Base-by-base conservation (phyloP, 2,113 vertebrate genomes). In the Isurus oxyrinchus region DNA sequence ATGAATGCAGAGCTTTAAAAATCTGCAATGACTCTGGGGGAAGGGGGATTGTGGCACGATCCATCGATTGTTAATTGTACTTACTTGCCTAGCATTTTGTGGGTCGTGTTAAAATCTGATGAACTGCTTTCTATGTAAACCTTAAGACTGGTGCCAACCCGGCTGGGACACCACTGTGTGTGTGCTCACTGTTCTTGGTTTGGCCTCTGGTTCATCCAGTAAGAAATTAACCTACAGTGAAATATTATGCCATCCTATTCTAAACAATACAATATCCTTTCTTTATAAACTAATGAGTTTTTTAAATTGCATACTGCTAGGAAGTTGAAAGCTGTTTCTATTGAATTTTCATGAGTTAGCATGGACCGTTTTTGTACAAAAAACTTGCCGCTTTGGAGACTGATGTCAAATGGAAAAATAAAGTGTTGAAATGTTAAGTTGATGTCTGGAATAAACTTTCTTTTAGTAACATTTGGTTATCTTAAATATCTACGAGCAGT, bases 301-400 rank as follows among this genome's bases (percentile, higher is more conserved):
- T 94, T 94, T 94, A 63, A 87, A 94, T 63, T 19, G n/a, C 59
- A 66, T 63, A 94, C 19, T 94, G 59, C 31, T 94, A 94, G 59
- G n/a, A 94, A 94, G 59, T 94, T 93, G 90, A 93, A 63, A 63
- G 31, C 59, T 93, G 57, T 93, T 93, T 94, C 90, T 94, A 94
- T 66, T 94, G 59, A 94, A 94, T 94, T 40, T 94, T 93, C 90
- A 93, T 93, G 90, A 94, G 90, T 94, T 94, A 94, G 90, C 90
- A 94, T 94, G 90, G 90, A 94, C 61, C 6, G 90, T 94, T 94
- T 94, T 94, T 94, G 90, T 94, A 94, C 90, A 94, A 94, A 90
- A 94, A 94, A 94, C 90, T 40, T 94, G 90, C 90, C 90, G 40
- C 90, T 94, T 94, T 94, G 90, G 90, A 94, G 90, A 94, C 59